Conservation (phyloP, 2,888 invertebrate genomes). For the Epirrhoe alternata region DNA sequence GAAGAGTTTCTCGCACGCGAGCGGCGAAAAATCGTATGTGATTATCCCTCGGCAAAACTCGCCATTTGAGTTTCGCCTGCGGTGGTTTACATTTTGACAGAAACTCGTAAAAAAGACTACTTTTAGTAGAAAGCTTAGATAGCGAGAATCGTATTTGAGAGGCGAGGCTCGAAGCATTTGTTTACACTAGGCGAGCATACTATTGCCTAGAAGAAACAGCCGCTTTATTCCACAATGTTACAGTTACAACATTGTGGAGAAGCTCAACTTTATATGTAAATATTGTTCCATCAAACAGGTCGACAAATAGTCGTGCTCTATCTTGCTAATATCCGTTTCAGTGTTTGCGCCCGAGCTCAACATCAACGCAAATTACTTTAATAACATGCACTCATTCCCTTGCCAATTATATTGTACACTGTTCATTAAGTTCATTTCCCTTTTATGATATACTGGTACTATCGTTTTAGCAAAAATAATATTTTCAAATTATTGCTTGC, state of each 20-base stretch:
- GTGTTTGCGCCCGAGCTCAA: conserved; percentile 39
- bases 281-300: conserved; percentile 45
- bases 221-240: neutral
- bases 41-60: too few relatives aligned
- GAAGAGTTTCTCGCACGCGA: too few relatives aligned
- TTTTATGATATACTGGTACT: neutral
- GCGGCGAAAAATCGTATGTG: too few relatives aligned
- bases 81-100: too few relatives aligned
- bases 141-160: too few relatives aligned
- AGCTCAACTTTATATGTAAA: conserved; percentile 22
- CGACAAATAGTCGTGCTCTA: conserved; percentile 51
- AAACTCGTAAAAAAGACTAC: too few relatives aligned
- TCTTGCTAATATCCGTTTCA: conserved; percentile 45
- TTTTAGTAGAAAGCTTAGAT: too few relatives aligned
- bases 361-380: conserved; percentile 26
- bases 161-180: too few relatives aligned
- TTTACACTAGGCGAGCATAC: too few relatives aligned
- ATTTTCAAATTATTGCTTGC: neutral
- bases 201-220: too few relatives aligned
- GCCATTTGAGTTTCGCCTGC: too few relatives aligned
- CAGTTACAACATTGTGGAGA: neutral
- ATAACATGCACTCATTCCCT: conserved; percentile 33
- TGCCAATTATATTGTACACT: conserved; percentile 6
- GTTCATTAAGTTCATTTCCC: neutral
- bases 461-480: neutral